Base-by-base conservation (phyloP, 2,113 vertebrate genomes). In the Lepisosteus osseus region DNA sequence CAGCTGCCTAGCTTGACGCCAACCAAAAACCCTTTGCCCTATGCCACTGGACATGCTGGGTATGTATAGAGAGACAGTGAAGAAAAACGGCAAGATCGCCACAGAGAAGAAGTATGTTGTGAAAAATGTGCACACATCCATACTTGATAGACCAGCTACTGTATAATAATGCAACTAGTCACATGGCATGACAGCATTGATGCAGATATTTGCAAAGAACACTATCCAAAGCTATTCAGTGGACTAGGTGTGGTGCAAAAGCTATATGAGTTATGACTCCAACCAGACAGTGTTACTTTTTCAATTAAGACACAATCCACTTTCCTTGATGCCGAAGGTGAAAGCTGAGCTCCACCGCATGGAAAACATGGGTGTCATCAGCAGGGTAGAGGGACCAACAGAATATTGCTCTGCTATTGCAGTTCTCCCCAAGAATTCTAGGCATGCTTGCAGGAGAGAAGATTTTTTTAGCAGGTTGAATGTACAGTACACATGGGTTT, bases 381-480 rank as follows among this genome's bases (percentile, higher is more conserved):
- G 14, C 6, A 62, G 11, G 3, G 8, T 77, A 0, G 43, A 76
- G n/a, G 54, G 45, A 65, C 73, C 71, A 7, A 74, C 61, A 2
- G 65, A 74, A 1, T 80, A 69, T 69, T 78, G 77, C 1, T 47
- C 64, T 0, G 68, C 76, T 3, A 70, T 78, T 64, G 77, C 78
- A 0, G 67, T 72, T 2, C 59, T 73, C 7, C 75, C 73, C 0
- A 73, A 76, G 41, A 70, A 67, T 1, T 9, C 62, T 83, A 0
- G 65, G 72, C 54, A 45, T 43, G 44, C 62, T 76, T 9, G 70
- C 62, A 2, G 68, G 71, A 3, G 75, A 59, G 7, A 40, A 45
- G 3, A 0, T 72, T 0, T 83, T 83, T 11, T 29, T 29, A 70
- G 71, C 4, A 80, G 78, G 44, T 40, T 84, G 2, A 73, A 84